These are phyloP conservation scores for Hydrolagus affinis DNA, from an alignment of 2,113 vertebrate genomes.

Conservation along the genomic window DNA sequence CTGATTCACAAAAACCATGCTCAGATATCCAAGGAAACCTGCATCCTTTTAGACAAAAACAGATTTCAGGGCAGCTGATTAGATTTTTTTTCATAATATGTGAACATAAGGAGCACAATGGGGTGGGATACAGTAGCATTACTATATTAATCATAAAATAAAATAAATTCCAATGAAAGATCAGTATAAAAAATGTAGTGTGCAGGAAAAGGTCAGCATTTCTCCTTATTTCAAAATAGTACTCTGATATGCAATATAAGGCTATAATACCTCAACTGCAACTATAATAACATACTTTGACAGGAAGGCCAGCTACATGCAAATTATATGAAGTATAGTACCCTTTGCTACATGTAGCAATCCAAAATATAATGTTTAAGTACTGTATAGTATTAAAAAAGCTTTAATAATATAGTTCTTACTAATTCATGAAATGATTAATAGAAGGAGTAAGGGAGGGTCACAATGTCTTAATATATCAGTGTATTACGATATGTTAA, in stretches of 20 bases:
- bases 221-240: not conserved
- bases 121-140: not conserved
- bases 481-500: not conserved
- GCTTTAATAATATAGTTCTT: slow-evolving; percentile 8
- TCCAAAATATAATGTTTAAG: slow-evolving; percentile 11
- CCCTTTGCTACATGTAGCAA: slow-evolving; percentile 3
- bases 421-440: slow-evolving; percentile 25
- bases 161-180: not conserved
- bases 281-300: not conserved
- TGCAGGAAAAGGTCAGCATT: not conserved
- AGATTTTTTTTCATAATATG: not conserved
- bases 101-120: not conserved
- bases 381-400: not conserved
- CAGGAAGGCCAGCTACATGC: no score
- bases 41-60: no score
- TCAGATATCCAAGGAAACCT: no score
- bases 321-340: not conserved
- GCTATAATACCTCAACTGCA: not conserved
- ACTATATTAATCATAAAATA: slow-evolving; percentile 1
- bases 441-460: not conserved
- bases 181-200: not conserved
- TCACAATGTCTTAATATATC: not conserved
- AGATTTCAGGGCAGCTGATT: not conserved
- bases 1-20: not conserved
- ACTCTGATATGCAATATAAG: not conserved